Evolutionary conservation across 1,140 invertebrate genomes (phyloP), one percentile per base, ranked within the genome.

Genomic region (Pogonognathellus flavescens): DNA sequence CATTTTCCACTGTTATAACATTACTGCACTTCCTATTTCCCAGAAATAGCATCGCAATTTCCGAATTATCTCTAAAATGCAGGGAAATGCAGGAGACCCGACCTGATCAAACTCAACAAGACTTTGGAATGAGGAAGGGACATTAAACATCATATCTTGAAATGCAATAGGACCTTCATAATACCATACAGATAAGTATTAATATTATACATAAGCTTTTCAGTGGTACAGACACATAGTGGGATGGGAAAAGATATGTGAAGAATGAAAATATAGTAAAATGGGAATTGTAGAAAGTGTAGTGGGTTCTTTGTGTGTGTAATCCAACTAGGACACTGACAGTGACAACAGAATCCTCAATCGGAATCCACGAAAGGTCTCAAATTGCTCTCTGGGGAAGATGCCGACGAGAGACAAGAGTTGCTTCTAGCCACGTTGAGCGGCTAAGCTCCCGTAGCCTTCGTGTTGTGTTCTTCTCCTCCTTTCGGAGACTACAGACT

Each of bases 361-460:
- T 76, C 70, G 55, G 59, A 83, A 83, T 62, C 60, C 82, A 62
- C 14, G 55, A 83, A 83, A 83, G 59, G 55, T 66, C 82, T 62
- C n/a, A 83, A 83, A 83, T 83, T 83, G 82, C 50, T 83, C 82
- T 66, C 55, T 49, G 31, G 60, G 82, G 82, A 83, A 59, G 82
- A 60, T 53, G 82, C 57, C 57, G 20, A 62, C 18, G 55, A 83
- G 82, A 66, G 70, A 66, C 41, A 83, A 83, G 82, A 62, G 57
- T 83, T 60, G 20, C 31, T 10, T 16, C 18, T 41, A 6, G 31
- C 62, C 20, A 66, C 62, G 62, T 66, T 66, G 62, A 66, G 52
- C 76, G 20, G 62, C 25, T 66, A 25, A 66, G 52, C 76, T 80
- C 41, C 41, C 11, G 22, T 18, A 60, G 57, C 57, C 57, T 60